A percentile compares a stretch with the other conserved stretches of the same genome.
Evolutionary conservation across 2,797 vertebrate species (phyloP).

Genomic region (Hippocampus kuda): DNA sequence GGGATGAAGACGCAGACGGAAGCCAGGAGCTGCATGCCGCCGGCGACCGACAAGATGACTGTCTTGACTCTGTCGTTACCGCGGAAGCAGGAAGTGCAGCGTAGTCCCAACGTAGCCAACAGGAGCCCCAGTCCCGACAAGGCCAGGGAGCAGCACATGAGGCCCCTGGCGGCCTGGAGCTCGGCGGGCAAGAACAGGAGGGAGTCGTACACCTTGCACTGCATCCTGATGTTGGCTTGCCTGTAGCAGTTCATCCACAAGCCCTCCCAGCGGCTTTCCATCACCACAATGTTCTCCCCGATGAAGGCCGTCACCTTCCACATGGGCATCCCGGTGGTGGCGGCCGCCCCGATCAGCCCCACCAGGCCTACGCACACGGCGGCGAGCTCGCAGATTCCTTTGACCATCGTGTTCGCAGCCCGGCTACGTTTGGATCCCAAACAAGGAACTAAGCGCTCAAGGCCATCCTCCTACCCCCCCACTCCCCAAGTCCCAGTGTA

Average conservation of each 20-base stretch:
- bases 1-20: conserved; percentile 76
- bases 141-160: conserved; percentile 76
- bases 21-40: conserved; percentile 71
- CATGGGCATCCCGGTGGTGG: conserved; percentile 83
- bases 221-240: conserved; percentile 76
- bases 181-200: conserved; percentile 73
- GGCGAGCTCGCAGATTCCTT: conserved; percentile 65
- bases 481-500: not conserved
- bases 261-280: conserved; percentile 86
- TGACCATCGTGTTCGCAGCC: conserved; percentile 50
- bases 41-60: conserved; percentile 65
- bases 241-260: conserved; percentile 88
- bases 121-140: conserved; percentile 70
- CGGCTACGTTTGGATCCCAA: conserved; percentile 11
- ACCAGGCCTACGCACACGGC: conserved; percentile 58
- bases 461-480: too few relatives aligned
- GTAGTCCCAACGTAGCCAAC: conserved; percentile 67
- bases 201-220: conserved; percentile 86
- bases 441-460: conserved; percentile 1
- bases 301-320: conserved; percentile 91
- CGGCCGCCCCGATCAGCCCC: conserved; percentile 74
- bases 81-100: conserved; percentile 61
- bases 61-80: conserved; percentile 47
- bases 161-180: conserved; percentile 75
- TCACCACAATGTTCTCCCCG: conserved; percentile 80